Evolutionary conservation across 2,888 invertebrate species (phyloP), one percentile per base, ranked within the genome.

Genomic region (Mythimna vitellina): DNA sequence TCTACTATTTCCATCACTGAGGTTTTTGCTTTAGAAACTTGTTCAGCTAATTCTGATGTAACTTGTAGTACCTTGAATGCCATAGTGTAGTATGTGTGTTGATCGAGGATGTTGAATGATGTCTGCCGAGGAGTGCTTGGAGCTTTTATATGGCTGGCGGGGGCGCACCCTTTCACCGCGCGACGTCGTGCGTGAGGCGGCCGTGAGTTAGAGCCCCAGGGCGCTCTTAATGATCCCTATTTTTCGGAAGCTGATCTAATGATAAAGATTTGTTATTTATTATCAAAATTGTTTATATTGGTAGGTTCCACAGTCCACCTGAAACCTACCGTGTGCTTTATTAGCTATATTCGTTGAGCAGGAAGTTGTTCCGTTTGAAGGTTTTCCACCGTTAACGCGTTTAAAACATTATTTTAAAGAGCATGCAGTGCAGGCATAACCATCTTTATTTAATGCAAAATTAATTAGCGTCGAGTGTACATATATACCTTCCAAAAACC

Each of bases 141-240:
- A 93, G 94, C 93, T 96, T 96, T 89, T 96, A 96, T 95, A 96
- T 85, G 78, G 75, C 73, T 76, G 80, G 89, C 90, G 88, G 93
- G 92, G 93, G 92, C 90, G 92, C 93, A 95, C 95, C 95, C 95
- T 95, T 95, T 95, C 95, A 95, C 95, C 93, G 81, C 77, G 65
- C 82, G 82, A 73, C 84, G 88, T 84, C 82, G 86, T 81, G 80
- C 85, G 88, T 79, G 91, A 90, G 90, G 88, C 79, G 94, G 86
- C 95, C 95, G 80, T 94, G 94, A 93, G 86, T 85, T 88, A 82
- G 86, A 88, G 92, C 94, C 94, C 93, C 86, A 86, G 91, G 93
- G 92, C 90, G 81, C 77, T 77, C 65, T 73, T 78, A 75, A 84
- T 86, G 83, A 73, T 89, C 89, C 89, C 85, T 70, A 74, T 73